Percentiles rank a stretch among this genome's conserved stretches.
Evolutionary conservation across 2,797 vertebrate genomes (phyloP).

Genomic region (Brachyalestes nurse): DNA sequence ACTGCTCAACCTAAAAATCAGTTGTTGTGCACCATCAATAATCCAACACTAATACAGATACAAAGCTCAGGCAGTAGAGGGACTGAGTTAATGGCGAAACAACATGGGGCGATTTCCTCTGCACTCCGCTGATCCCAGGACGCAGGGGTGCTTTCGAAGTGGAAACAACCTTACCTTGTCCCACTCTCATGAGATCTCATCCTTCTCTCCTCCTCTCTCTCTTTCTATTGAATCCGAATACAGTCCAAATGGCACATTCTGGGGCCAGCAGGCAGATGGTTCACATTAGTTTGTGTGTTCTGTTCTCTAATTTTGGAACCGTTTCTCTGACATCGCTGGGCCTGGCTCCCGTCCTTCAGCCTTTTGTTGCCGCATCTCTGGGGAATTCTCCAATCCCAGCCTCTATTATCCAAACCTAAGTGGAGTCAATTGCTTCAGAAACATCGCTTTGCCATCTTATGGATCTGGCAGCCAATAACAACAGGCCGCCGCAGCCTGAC

Average conservation of each 20-base stretch:
- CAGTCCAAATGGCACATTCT: not conserved
- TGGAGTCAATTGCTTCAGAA: conserved; percentile 37
- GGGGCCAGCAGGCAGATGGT: conserved; percentile 36
- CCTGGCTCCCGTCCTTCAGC: conserved; percentile 32
- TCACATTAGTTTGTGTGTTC: conserved; percentile 40
- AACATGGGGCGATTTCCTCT: not conserved
- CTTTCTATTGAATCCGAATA: not conserved
- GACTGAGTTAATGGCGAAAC: not conserved
- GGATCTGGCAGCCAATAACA: conserved; percentile 14
- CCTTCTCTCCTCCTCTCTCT: not conserved
- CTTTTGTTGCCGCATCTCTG: conserved; percentile 26
- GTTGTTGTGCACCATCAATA: not conserved
- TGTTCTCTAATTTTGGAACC: conserved; percentile 39
- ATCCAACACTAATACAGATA: not conserved
- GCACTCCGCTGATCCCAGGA: not conserved
- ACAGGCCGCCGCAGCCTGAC: conserved; percentile 22
- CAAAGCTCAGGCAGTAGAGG: not conserved
- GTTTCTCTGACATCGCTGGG: conserved; percentile 21
- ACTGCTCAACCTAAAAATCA: not conserved
- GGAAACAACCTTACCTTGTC: not conserved
- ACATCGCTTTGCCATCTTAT: not conserved
- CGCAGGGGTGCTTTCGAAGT: not conserved
- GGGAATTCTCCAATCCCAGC: conserved; percentile 32
- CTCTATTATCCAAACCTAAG: conserved; percentile 40
- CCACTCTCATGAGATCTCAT: not conserved